phyloP scores from a whole-genome alignment of 2,113 vertebrate species.

The Ginglymostoma cirratum region DNA sequence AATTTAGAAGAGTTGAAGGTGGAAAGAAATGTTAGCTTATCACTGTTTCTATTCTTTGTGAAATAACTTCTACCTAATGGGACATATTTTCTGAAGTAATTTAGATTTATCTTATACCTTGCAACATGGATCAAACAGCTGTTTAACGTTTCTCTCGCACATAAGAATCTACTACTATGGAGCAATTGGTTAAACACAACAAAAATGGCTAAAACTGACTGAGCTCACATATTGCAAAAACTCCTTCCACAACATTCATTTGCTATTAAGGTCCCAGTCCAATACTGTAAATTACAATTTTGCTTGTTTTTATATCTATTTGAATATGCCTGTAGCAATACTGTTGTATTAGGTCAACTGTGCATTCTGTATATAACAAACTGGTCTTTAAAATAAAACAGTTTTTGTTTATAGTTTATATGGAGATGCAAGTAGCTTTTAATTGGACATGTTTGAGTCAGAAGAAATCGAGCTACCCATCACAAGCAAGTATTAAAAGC shows the following conservation, averaged over 20 bases:
- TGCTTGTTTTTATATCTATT: background rate
- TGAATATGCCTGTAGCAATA: background rate
- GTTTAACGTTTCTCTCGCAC: background rate
- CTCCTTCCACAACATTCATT: background rate
- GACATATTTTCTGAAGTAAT: background rate
- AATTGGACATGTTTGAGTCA: background rate
- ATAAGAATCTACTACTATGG: background rate
- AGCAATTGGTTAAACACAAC: background rate
- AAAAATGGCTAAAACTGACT: background rate
- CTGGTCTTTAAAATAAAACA: background rate
- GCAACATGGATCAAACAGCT: background rate
- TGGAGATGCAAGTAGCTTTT: background rate
- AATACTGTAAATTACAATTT: conserved; percentile 1
- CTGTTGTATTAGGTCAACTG: background rate
- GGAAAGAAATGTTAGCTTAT: background rate
- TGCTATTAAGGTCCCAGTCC: background rate
- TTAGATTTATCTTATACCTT: background rate
- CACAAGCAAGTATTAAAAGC: background rate
- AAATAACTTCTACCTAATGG: background rate
- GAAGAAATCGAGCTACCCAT: background rate
- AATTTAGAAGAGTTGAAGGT: background rate
- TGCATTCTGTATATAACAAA: conserved; percentile 17
- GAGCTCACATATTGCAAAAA: background rate
- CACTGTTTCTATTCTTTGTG: background rate
- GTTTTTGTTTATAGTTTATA: background rate